Conservation (phyloP, 2,113 vertebrate species). For the Jaculus jaculus region DNA sequence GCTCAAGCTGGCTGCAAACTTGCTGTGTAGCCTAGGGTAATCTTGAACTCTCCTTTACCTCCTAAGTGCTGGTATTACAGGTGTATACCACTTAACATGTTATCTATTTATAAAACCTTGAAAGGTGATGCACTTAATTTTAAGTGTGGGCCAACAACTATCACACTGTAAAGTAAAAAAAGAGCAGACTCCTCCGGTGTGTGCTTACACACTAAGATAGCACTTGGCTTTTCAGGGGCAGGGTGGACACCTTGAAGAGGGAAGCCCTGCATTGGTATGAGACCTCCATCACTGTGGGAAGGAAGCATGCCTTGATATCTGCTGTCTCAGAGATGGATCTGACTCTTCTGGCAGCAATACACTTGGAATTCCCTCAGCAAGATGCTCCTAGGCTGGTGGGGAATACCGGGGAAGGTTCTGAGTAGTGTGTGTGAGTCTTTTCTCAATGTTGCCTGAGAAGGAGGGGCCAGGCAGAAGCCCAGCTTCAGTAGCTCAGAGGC, state of each 20-base stretch:
- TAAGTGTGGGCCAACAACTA: background rate
- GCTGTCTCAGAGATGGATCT: background rate
- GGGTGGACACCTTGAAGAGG: background rate
- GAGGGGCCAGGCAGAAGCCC: background rate
- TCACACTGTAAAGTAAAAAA: background rate
- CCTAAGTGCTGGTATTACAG: background rate
- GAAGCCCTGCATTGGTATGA: background rate
- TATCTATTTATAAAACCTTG: background rate
- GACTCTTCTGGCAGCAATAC: background rate
- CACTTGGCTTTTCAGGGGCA: background rate
- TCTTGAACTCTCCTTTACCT: background rate
- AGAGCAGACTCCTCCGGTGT: background rate
- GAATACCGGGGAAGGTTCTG: background rate
- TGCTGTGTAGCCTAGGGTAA: background rate
- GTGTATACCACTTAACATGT: background rate
- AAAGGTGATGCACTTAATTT: background rate
- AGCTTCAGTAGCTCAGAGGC: background rate
- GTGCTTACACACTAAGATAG: background rate
- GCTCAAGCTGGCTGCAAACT: background rate
- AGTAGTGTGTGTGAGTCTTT: background rate
- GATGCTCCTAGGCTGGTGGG: background rate
- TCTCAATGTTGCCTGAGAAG: background rate
- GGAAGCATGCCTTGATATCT: background rate
- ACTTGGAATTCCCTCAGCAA: background rate
- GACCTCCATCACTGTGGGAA: background rate